phyloP scores from a whole-genome alignment of 2,888 invertebrate genomes.

The Cerastoderma edule region DNA sequence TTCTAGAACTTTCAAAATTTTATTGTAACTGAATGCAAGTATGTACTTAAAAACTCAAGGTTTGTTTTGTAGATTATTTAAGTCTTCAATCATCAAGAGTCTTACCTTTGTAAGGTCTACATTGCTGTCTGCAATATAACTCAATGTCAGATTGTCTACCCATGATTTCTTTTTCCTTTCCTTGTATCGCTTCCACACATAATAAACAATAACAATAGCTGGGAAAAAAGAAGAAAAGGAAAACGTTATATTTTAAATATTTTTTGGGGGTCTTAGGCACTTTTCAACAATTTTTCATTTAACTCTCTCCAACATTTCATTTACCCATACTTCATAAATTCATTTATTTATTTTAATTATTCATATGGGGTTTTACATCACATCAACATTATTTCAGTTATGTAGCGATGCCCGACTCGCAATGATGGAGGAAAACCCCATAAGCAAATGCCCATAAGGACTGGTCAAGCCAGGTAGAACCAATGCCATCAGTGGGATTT shows the following conservation, averaged over 20 bases:
- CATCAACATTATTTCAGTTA: neutral
- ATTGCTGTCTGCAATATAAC: slow-evolving; percentile 64
- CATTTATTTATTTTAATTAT: neutral
- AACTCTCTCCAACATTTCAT: too few species aligned
- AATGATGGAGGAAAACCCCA: too few species aligned
- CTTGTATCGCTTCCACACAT: slow-evolving; percentile 41
- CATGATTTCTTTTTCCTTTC: slow-evolving; percentile 46
- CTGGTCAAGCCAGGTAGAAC: too few species aligned
- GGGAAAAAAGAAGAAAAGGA: slow-evolving; percentile 13
- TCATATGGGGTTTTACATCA: neutral
- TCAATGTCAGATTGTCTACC: slow-evolving; percentile 59
- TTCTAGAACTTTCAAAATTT: too few species aligned
- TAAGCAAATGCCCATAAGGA: too few species aligned
- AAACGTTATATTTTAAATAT: neutral
- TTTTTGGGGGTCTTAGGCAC: neutral
- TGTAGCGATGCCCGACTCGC: neutral
- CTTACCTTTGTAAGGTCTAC: slow-evolving; percentile 59
- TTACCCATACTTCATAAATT: too few species aligned
- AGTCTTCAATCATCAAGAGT: neutral
- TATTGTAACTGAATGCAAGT: too few species aligned
- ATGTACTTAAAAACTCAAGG: too few species aligned
- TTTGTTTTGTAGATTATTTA: too few species aligned
- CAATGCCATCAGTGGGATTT: too few species aligned
- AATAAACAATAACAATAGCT: slow-evolving; percentile 54
- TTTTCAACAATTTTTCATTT: too few species aligned